A percentile compares a stretch with the other conserved stretches of the same genome.
These are phyloP conservation scores for Synanthedon myopaeformis DNA, from an alignment of 2,888 invertebrate species.

Conservation along the genomic window DNA sequence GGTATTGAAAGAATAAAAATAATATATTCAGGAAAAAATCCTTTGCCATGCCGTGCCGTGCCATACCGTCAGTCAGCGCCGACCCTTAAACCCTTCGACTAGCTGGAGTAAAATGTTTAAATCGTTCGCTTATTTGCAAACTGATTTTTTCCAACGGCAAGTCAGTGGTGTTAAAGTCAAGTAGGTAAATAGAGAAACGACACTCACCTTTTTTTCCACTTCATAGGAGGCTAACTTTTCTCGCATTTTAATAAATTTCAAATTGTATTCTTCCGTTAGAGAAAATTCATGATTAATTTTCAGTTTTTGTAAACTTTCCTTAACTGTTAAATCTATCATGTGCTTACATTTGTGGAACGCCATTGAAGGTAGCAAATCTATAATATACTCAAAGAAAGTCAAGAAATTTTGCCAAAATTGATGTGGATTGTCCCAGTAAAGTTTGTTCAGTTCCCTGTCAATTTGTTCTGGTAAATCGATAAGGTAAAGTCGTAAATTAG, in stretches of 20 bases:
- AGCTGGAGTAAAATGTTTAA: no score
- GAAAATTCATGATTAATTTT: constrained; percentile 24
- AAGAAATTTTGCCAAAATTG: constrained; percentile 46
- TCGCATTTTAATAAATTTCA: constrained; percentile 24
- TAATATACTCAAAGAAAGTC: constrained; percentile 36
- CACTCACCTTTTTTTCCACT: constrained; percentile 19
- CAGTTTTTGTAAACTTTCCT: constrained; percentile 31
- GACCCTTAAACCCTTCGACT: no score
- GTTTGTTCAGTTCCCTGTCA: constrained; percentile 16
- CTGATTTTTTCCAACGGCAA: no score
- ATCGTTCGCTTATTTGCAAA: no score
- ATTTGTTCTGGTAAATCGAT: constrained; percentile 36
- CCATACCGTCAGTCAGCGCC: no score
- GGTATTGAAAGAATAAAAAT: no score
- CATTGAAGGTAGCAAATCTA: constrained; percentile 35
- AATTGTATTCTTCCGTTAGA: constrained; percentile 21
- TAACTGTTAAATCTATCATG: constrained; percentile 33
- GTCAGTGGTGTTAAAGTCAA: no score
- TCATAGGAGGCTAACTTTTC: constrained; percentile 22
- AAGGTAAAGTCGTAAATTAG: constrained; percentile 32
- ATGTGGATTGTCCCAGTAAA: constrained; percentile 42
- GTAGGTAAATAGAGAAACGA: no score
- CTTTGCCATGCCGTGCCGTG: no score
- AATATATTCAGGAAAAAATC: no score
- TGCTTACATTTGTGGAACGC: constrained; percentile 39